Conservation (phyloP, 2,113 vertebrate species). For the Sinocyclocheilus rhinocerous region DNA sequence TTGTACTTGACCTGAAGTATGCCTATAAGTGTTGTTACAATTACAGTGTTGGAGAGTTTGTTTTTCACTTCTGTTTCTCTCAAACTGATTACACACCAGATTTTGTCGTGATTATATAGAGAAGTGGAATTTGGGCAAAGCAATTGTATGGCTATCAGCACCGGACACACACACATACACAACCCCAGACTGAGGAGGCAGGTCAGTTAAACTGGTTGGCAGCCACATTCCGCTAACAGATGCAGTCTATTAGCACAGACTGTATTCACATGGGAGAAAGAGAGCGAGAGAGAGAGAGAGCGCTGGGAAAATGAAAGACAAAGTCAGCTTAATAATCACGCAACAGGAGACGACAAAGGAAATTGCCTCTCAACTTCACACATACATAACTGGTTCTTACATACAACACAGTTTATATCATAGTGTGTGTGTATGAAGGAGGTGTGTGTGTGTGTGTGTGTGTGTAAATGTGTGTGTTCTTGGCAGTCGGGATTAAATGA, state of each 20-base stretch:
- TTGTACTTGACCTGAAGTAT: not conserved
- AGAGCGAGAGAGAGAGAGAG: constrained; percentile 8
- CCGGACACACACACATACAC: constrained; percentile 9
- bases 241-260: constrained; percentile 34
- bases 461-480: not conserved
- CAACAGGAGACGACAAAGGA: constrained; percentile 37
- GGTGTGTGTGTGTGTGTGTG: not conserved
- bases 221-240: constrained; percentile 30
- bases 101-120: not conserved
- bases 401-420: constrained; percentile 31
- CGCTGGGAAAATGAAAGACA: constrained; percentile 21
- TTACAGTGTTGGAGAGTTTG: not conserved
- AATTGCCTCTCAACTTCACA: constrained; percentile 33
- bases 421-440: not conserved
- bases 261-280: constrained; percentile 31
- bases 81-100: constrained; percentile 13
- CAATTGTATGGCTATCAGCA: constrained; percentile 10
- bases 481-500: constrained; percentile 36
- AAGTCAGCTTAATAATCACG: constrained; percentile 35
- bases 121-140: constrained; percentile 18
- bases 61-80: constrained; percentile 1
- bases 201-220: constrained; percentile 41
- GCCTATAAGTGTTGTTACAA: not conserved
- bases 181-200: constrained; percentile 30
- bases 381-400: constrained; percentile 14